Percentiles rank a stretch among this genome's conserved stretches.
Evolutionary conservation across 2,113 vertebrate species (phyloP).

Genomic region (Tylochromis polylepis): DNA sequence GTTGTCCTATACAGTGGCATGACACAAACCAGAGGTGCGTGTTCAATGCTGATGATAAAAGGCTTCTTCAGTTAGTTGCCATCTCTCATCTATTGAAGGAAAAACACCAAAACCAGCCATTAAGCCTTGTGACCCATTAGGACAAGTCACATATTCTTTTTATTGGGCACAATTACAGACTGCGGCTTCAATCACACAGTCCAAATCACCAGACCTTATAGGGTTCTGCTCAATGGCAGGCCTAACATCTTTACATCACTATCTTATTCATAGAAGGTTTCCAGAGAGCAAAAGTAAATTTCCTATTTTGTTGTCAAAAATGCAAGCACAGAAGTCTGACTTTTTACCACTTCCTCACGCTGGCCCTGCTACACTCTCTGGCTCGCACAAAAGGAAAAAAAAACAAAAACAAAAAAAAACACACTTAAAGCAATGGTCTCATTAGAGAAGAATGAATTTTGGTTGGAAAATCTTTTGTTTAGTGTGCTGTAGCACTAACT

Average conservation of each 20-base stretch:
- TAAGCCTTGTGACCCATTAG: background rate
- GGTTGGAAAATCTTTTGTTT: background rate
- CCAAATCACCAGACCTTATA: background rate
- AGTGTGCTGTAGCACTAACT: background rate
- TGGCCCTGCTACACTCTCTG: background rate
- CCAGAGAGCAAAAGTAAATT: background rate
- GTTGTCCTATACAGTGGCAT: background rate
- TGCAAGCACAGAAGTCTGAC: background rate
- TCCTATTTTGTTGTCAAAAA: background rate
- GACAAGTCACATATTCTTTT: background rate
- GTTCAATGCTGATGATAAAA: background rate
- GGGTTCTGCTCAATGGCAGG: background rate
- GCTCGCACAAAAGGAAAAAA: background rate
- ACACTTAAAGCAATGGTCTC: background rate
- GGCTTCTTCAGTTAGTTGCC: background rate
- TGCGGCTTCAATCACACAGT: slow-evolving; percentile 7
- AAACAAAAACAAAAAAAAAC: background rate
- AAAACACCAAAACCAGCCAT: slow-evolving; percentile 2
- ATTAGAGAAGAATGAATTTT: background rate
- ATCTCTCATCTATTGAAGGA: background rate
- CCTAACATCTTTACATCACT: slow-evolving; percentile 12
- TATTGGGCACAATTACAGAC: slow-evolving; percentile 17
- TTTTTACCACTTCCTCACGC: background rate
- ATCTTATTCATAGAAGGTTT: background rate
- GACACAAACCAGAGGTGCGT: background rate